Evolutionary conservation across 1,140 invertebrate species (phyloP), one percentile per base, ranked within the genome.

Genomic region (Patella vulgata): DNA sequence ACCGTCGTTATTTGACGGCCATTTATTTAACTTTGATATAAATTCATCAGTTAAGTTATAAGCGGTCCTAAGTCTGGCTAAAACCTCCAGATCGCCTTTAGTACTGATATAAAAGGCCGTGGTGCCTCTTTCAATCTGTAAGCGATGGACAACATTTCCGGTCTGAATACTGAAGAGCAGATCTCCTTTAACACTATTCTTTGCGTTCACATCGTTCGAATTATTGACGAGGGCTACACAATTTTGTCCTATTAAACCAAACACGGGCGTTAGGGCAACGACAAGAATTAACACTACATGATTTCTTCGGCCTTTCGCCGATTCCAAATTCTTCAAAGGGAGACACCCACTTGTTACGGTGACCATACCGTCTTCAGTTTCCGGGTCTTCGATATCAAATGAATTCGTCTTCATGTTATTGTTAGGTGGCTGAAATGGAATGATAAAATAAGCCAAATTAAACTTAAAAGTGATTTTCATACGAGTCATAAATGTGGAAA

Each of bases 111-210:
- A 75, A 0, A 75, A 56, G 2, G 69, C 66, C 0, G 67, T 68
- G 6, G 61, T 72, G 25, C 71, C 75, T 42, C 75, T 40, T 56
- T 78, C 73, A 6, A 68, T 70, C 63, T 78, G 75, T 21, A 68
- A 50, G 23, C 43, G 30, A 46, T 78, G 75, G 0, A 78, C 36
- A 1, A 78, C 59, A 14, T 63, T 63, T 9, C 61, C 70, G 1
- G 57, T 64, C 51, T 77, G 57, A 12, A 70, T 42, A 36, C 74
- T 71, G 57, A 66, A 66, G 17, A 63, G 36, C 42, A 70, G 61
- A 11, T 60, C 43, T 1, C 33, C 36, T 30, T 54, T 50, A 19
- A 70, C 46, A 3, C 4, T 12, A 0, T 23, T 17, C 14, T 47
- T 60, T 11, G 1, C 9, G 0, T 19, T 2, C 0, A 66, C 47